phyloP scores from a whole-genome alignment of 2,888 invertebrate genomes.

The Eledone cirrhosa region DNA sequence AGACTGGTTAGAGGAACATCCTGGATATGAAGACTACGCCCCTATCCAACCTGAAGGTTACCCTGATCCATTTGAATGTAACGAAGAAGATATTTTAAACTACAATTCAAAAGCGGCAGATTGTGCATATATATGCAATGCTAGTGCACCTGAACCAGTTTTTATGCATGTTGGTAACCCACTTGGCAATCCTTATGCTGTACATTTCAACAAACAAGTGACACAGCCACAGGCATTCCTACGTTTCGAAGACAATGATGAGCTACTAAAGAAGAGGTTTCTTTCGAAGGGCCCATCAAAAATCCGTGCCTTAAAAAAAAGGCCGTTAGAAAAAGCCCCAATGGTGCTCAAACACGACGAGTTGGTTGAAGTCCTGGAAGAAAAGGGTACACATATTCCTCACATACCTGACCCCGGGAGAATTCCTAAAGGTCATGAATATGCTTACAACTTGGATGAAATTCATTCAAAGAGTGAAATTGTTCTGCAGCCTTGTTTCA shows the following conservation, averaged over 20 bases:
- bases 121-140: not conserved
- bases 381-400: not conserved
- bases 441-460: slow-evolving; percentile 1
- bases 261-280: not conserved
- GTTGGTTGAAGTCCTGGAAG: not conserved
- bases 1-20: not conserved
- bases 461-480: not conserved
- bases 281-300: not conserved
- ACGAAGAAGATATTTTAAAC: not conserved
- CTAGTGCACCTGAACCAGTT: not conserved
- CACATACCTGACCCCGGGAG: not conserved
- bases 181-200: no score
- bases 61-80: not conserved
- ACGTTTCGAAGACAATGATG: not conserved
- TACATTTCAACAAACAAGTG: not conserved
- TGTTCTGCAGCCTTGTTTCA: not conserved
- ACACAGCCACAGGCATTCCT: not conserved
- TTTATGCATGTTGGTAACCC: no score
- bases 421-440: not conserved
- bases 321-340: not conserved
- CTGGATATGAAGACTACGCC: not conserved
- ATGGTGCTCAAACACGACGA: not conserved
- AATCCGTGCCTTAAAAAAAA: not conserved
- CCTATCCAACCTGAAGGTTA: not conserved
- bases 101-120: not conserved